Evolutionary conservation across 2,888 invertebrate genomes (phyloP).

Genomic region (Pristionchus exspectatus): DNA sequence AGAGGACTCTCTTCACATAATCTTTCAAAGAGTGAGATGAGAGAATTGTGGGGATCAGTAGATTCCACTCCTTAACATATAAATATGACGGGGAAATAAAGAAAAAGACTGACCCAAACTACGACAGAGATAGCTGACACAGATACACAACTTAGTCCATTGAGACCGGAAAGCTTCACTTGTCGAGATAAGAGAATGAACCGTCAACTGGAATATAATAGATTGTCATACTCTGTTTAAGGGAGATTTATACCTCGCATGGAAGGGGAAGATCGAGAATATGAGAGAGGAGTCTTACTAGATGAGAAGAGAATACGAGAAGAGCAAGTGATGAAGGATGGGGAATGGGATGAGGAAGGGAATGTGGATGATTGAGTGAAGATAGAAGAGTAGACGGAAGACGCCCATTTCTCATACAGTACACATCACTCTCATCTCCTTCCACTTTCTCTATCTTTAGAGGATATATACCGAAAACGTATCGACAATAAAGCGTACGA

Average conservation of each 20-base stretch:
- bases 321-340: slow-evolving; percentile 21
- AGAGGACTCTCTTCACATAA: slow-evolving; percentile 40
- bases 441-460: slow-evolving; percentile 27
- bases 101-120: slow-evolving; percentile 14
- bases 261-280: slow-evolving; percentile 46
- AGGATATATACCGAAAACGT: slow-evolving; percentile 42
- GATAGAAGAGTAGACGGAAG: slow-evolving; percentile 13
- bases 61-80: not conserved
- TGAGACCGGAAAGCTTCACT: slow-evolving; percentile 3
- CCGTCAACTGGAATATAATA: not conserved
- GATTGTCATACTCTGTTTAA: not conserved
- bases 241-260: not conserved
- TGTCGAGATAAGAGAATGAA: not conserved
- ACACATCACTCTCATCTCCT: slow-evolving; percentile 38
- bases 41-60: slow-evolving; percentile 6
- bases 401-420: slow-evolving; percentile 30
- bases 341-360: not conserved
- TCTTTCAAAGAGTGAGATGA: slow-evolving; percentile 42
- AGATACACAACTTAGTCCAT: slow-evolving; percentile 39
- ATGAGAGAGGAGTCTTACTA: slow-evolving; percentile 22
- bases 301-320: slow-evolving; percentile 47
- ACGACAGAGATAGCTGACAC: slow-evolving; percentile 18
- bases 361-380: not conserved
- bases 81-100: not conserved
- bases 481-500: slow-evolving; percentile 28